Base-by-base conservation (phyloP, 2,113 vertebrate genomes). In the Eulemur rufifrons region DNA sequence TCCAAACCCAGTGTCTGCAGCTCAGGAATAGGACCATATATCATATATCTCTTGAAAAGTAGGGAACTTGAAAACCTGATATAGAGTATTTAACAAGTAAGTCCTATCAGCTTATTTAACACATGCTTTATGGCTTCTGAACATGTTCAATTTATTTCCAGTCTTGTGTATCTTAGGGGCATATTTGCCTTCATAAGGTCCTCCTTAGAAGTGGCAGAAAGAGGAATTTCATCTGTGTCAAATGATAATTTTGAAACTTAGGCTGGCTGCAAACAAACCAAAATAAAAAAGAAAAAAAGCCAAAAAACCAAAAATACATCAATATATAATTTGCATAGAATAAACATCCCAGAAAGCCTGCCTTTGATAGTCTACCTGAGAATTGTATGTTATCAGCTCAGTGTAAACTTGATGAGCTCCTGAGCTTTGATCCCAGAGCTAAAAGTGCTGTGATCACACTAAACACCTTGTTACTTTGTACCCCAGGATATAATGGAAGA, bases 161-260 rank as follows among this genome's bases (percentile, higher is more conserved):
- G 25, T n/a, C 66, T 86, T 86, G 25, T 71, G 17, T 68, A 42
- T 83, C 34, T 78, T 66, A 63, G n/a, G 42, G 64, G 20, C 2
- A 47, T 76, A 45, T 83, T 61, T 80, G 42, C 50, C 10, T 92
- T 34, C 8, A 13, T 5, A 63, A 3, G 7, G 50, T 42, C 32
- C 50, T 74, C 7, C 37, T 87, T 80, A 59, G 11, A 94, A 80
- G n/a, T 80, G 42, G 69, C 37, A 73, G 50, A 23, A 73, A 56
- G 87, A 85, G 0, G 4, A 23, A 18, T 68, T 54, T 39, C 8
- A 18, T 89, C 10, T 42, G 1, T 86, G 3, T 45, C 20, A 77
- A 63, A 85, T 66, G 15, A 86, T 94, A 97, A 83, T 78, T 15
- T 3, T 47, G 74, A 97, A 91, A 91, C 11, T 86, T 50, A 85